A percentile compares a stretch with the other conserved stretches of the same genome.
phyloP scores from a whole-genome alignment of 2,113 vertebrate genomes.

The Galbula dea region DNA sequence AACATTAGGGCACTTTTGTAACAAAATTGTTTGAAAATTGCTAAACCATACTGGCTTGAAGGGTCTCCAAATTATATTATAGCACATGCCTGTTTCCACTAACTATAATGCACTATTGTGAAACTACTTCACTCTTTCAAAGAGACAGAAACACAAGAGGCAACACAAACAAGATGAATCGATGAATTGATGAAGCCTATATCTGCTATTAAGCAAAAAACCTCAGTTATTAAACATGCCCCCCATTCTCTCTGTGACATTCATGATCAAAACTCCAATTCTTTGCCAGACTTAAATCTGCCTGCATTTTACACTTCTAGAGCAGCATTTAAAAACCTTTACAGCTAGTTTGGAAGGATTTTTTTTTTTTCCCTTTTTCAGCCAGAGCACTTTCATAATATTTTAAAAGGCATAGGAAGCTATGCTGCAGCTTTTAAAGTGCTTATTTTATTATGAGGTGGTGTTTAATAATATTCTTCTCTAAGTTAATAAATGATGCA shows the following conservation, averaged over 20 bases:
- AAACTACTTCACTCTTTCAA: background rate
- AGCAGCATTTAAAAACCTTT: background rate
- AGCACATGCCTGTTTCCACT: background rate
- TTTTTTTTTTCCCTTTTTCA: background rate
- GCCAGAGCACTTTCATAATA: constrained; percentile 12
- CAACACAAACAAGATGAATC: background rate
- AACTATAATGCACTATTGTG: background rate
- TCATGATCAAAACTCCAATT: background rate
- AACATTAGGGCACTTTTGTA: background rate
- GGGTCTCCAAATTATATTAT: background rate
- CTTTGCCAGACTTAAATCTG: background rate
- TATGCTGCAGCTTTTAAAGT: constrained; percentile 55
- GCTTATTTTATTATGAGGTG: constrained; percentile 46
- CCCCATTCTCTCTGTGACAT: constrained; percentile 36
- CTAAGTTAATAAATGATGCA: constrained; percentile 32
- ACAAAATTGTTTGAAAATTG: background rate
- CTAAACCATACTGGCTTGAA: constrained; percentile 20
- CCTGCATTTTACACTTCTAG: background rate
- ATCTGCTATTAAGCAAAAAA: constrained; percentile 1
- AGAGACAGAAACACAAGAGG: constrained; percentile 17
- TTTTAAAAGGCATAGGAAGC: constrained; percentile 8
- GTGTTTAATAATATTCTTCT: background rate
- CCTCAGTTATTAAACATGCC: background rate
- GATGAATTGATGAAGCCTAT: background rate
- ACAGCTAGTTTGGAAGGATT: background rate